phyloP scores from a whole-genome alignment of 2,888 invertebrate genomes.

The Oasisia sp. region DNA sequence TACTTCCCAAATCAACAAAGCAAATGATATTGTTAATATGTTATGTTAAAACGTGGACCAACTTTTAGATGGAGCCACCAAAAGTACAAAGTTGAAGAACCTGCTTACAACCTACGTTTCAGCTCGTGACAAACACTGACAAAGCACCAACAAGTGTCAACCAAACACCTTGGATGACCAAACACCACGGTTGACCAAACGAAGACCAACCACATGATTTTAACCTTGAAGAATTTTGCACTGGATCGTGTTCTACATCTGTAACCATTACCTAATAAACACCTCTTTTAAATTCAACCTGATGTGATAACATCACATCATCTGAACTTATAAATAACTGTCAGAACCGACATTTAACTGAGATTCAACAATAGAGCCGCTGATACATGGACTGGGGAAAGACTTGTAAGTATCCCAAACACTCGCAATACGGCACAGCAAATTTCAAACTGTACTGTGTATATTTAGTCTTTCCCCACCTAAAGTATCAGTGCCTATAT shows the following conservation, averaged over 20 bases:
- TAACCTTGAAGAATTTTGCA: not conserved
- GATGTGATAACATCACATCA: not conserved
- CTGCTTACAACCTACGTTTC: too few species aligned
- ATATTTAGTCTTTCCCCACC: not conserved
- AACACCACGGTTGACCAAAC: not conserved
- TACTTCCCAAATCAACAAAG: too few species aligned
- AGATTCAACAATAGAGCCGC: not conserved
- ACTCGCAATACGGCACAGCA: not conserved
- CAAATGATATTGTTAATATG: too few species aligned
- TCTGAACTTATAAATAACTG: not conserved
- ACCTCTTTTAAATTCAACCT: not conserved
- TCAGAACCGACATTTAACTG: not conserved
- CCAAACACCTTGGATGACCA: not conserved
- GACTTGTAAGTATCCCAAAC: not conserved
- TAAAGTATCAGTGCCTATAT: not conserved
- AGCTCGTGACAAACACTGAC: too few species aligned
- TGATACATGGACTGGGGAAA: not conserved
- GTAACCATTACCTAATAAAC: not conserved
- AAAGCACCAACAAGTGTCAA: not conserved
- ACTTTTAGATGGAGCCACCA: too few species aligned
- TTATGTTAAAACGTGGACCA: too few species aligned
- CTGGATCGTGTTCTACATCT: not conserved
- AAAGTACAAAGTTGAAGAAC: too few species aligned
- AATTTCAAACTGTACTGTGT: not conserved
- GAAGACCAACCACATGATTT: not conserved